Evolutionary conservation across 1,140 invertebrate species (phyloP), one percentile per base, ranked within the genome.

Genomic region (Penaeus vannamei): DNA sequence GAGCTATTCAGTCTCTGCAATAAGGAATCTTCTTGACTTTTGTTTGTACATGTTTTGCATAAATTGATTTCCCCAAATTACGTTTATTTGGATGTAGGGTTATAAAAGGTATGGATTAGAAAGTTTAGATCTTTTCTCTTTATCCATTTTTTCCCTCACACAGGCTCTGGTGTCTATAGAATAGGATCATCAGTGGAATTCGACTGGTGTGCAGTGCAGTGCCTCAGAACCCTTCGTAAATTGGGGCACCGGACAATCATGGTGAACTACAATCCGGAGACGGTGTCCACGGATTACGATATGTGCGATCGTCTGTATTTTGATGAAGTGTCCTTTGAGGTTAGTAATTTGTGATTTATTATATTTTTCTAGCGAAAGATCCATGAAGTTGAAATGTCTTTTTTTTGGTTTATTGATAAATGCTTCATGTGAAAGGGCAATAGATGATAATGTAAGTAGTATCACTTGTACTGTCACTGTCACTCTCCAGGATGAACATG

Each of bases 231-330:
- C 93, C 93, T 99, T 23, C 95, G 97, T 91, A 96, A 97, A 91
- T 95, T 99, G 76, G 95, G 95, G 1, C 95, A 95, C 83, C 96
- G 96, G 91, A 99, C 98, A 0, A 98, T 99, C n/a, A 99, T 99
- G 98, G 95, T 99, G 0, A 99, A 99, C 93, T 99, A 98, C 92
- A 99, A 99, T 94, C 99, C 99, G 0, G 99, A 99, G 94, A 99
- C 99, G 1, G 99, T 99, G 0, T 98, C 97, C 92, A 99, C 99
- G 10, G 99, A 99, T 93, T 99, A 99, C 92, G 99, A 99, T 92
- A 99, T 99, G 97, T 99, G 98, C 92, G 98, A 99, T 93, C 94
- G 98, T 66, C 93, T 99, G 23, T 99, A 99, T 92, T 99, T 99
- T 93, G 99, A 99, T 94, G 99, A 99, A 94, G 99, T 99, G 86